Evolutionary conservation across 2,888 invertebrate genomes (phyloP).

Genomic region (Prosopocoilus inquinatus): DNA sequence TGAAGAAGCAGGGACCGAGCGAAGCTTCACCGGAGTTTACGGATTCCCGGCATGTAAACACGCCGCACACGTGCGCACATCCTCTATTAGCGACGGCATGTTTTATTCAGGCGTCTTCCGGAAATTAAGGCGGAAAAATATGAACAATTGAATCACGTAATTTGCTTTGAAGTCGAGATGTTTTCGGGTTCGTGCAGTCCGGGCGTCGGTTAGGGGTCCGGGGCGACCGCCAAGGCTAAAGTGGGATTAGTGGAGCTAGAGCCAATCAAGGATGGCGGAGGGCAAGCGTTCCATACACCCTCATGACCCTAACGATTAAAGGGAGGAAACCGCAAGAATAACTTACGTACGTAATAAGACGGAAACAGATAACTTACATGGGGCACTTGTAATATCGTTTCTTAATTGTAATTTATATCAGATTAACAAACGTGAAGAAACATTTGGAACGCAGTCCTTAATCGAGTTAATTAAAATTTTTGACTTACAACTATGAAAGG

Average conservation of each 20-base stretch:
- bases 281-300: slow-evolving; percentile 25
- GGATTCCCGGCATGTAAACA: slow-evolving; percentile 34
- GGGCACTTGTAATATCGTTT: no score
- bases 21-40: slow-evolving; percentile 37
- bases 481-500: no score
- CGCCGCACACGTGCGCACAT: slow-evolving; percentile 4
- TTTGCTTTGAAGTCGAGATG: slow-evolving; percentile 19
- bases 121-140: no score
- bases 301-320: slow-evolving; percentile 13
- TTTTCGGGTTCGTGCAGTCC: slow-evolving; percentile 8
- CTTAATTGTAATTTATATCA: no score
- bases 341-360: neutral
- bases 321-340: slow-evolving; percentile 10
- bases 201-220: slow-evolving; percentile 56
- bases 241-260: slow-evolving; percentile 69
- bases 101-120: no score
- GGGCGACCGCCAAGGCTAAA: slow-evolving; percentile 65
- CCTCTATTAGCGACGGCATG: neutral
- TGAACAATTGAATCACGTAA: slow-evolving; percentile 4
- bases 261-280: slow-evolving; percentile 60
- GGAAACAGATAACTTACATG: neutral
- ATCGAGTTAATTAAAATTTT: no score
- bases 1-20: slow-evolving; percentile 45
- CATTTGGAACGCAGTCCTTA: no score
- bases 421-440: no score